Base-by-base conservation (phyloP, 2,797 vertebrate genomes). In the Lepus townsendii region DNA sequence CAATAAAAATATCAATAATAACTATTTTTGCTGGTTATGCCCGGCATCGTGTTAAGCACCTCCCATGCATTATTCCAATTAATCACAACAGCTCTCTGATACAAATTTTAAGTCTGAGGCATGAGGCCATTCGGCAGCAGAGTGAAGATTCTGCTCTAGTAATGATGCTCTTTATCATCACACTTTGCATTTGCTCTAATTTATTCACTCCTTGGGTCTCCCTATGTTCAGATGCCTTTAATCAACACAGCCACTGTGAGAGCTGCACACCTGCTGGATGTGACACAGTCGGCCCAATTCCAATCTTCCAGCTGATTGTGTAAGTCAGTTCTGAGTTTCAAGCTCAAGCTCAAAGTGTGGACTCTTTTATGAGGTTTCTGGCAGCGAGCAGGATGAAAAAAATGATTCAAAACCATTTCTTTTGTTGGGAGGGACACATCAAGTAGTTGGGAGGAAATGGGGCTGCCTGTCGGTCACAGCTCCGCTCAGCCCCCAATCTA, bases 381-480 rank as follows among this genome's bases (percentile, higher is more conserved):
- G 82, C 75, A 94, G 84, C 16, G 96, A 92, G 72, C 75, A 96
- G 73, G 96, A 47, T 97, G 88, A 97, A 95, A 95, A 78, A 52
- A 88, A 93, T 93, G 95, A 87, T 93, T 98, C 88, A 96, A 96
- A 97, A 78, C 19, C 35, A 42, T 91, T 97, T 87, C 89, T 76
- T 97, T 97, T 97, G 94, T 95, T 96, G 95, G 84, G 76, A 97
- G 94, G 97, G 92, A 32, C 71, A 76, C 83, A 92, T 97, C 80
- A 97, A 97, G 94, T 88, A 95, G 94, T 92, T 97, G 91, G 96
- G 96, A 97, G 94, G 95, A 95, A 96, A 96, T 65, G 26, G 87
- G 89, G 66, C 82, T 95, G 89, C 91, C 89, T 54, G 7, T 83
- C 92, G 97, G 96, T 96, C 66, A 95, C 47, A 85, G 93, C 89